A percentile compares a stretch with the other conserved stretches of the same genome.
These are phyloP conservation scores for Prosopocoilus inquinatus DNA, from an alignment of 2,888 invertebrate species.

Conservation along the genomic window DNA sequence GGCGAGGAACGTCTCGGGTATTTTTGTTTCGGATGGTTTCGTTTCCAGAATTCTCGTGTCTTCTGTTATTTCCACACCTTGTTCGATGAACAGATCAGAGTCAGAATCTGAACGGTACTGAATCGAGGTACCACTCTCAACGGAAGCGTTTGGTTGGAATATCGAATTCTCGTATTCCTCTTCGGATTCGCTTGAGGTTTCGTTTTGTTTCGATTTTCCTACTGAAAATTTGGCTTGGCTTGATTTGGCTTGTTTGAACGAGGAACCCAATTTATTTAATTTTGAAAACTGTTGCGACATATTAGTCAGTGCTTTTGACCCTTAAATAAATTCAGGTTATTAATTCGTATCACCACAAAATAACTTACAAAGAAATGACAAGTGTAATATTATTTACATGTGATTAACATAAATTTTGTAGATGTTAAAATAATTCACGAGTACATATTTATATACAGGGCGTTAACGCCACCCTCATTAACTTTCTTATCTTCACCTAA, in stretches of 20 bases:
- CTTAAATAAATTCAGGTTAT: slow-evolving; percentile 48
- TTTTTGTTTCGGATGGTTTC: slow-evolving; percentile 30
- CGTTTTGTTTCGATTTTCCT: slow-evolving; percentile 50
- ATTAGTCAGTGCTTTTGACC: slow-evolving; percentile 81
- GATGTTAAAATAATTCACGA: too few species aligned
- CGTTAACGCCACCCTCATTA: too few species aligned
- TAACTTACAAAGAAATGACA: too few species aligned
- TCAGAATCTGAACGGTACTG: slow-evolving; percentile 23
- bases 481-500: too few species aligned
- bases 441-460: too few species aligned
- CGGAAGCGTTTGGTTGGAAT: slow-evolving; percentile 44
- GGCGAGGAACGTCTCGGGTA: slow-evolving; percentile 59
- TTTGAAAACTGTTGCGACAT: slow-evolving; percentile 86
- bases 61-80: slow-evolving; percentile 44
- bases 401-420: too few species aligned
- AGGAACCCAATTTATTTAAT: slow-evolving; percentile 69
- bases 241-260: slow-evolving; percentile 58
- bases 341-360: too few species aligned
- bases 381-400: too few species aligned
- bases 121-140: slow-evolving; percentile 29
- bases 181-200: slow-evolving; percentile 58
- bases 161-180: slow-evolving; percentile 68
- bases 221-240: slow-evolving; percentile 55
- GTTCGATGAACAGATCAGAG: slow-evolving; percentile 27
- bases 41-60: slow-evolving; percentile 24